A percentile compares a stretch with the other conserved stretches of the same genome.
Evolutionary conservation across 2,888 invertebrate genomes (phyloP).

Genomic region (Microplitis manilae): DNA sequence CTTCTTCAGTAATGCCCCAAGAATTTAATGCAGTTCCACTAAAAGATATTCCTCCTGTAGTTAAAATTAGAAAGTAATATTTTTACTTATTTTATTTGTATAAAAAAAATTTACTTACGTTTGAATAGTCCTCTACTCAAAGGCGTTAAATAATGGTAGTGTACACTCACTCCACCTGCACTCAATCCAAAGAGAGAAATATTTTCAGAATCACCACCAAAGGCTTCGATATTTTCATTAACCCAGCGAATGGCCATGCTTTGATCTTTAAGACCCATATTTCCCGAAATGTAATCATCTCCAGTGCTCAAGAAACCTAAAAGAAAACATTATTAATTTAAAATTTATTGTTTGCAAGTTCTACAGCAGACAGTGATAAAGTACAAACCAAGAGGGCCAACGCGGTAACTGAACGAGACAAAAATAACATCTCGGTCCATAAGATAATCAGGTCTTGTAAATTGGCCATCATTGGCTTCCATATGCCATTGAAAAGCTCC

Average conservation of each 20-base stretch:
- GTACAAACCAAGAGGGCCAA: slow-evolving; percentile 77
- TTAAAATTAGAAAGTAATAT: not conserved
- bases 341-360: not conserved
- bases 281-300: slow-evolving; percentile 78
- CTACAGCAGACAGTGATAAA: not conserved
- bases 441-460: slow-evolving; percentile 74
- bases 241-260: slow-evolving; percentile 79
- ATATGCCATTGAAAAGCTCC: slow-evolving; percentile 72
- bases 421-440: slow-evolving; percentile 78
- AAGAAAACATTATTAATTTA: not conserved
- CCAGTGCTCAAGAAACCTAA: slow-evolving; percentile 81
- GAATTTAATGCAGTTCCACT: slow-evolving; percentile 79
- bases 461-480: slow-evolving; percentile 73
- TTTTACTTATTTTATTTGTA: not conserved
- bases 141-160: slow-evolving; percentile 79
- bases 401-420: slow-evolving; percentile 79
- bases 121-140: slow-evolving; percentile 74
- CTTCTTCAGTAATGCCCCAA: slow-evolving; percentile 73
- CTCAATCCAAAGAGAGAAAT: slow-evolving; percentile 80
- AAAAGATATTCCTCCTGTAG: slow-evolving; percentile 75
- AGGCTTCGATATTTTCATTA: slow-evolving; percentile 77
- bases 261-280: slow-evolving; percentile 82
- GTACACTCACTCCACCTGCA: slow-evolving; percentile 81
- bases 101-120: not conserved
- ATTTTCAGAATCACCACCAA: slow-evolving; percentile 81